These are phyloP conservation scores for Sarcophaga peregrina DNA, from an alignment of 1,140 invertebrate species.

Conservation along the genomic window DNA sequence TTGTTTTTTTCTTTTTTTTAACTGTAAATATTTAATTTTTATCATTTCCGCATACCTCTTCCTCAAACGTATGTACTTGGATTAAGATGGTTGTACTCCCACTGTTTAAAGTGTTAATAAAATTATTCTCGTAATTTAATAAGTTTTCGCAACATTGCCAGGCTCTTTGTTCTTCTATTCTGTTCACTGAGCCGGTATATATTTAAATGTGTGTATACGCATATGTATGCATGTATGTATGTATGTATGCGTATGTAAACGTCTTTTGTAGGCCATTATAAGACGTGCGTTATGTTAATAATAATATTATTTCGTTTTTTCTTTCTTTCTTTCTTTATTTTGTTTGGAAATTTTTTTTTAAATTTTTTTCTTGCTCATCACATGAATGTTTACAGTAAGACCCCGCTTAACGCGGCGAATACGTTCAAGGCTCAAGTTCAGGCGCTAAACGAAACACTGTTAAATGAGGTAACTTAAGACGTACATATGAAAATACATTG, in stretches of 20 bases:
- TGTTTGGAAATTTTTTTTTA: no score
- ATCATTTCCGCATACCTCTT: neutral
- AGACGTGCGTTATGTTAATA: neutral
- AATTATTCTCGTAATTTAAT: slow-evolving; percentile 31
- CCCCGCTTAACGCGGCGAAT: no score
- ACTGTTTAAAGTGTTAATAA: slow-evolving; percentile 33
- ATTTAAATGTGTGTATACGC: no score
- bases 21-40: neutral
- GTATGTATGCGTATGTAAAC: neutral
- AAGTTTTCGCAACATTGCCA: neutral
- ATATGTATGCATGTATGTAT: neutral
- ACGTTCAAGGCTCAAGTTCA: no score
- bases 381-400: no score
- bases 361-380: no score
- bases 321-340: no score
- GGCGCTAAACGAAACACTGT: no score
- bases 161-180: neutral
- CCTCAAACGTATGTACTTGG: neutral
- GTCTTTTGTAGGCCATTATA: neutral
- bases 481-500: no score
- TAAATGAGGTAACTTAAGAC: no score
- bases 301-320: neutral
- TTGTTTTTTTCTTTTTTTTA: neutral
- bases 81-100: neutral
- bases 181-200: neutral